A percentile compares a stretch with the other conserved stretches of the same genome.
Evolutionary conservation across 2,113 vertebrate species (phyloP).

Genomic region (Hippocampus guttulatus): DNA sequence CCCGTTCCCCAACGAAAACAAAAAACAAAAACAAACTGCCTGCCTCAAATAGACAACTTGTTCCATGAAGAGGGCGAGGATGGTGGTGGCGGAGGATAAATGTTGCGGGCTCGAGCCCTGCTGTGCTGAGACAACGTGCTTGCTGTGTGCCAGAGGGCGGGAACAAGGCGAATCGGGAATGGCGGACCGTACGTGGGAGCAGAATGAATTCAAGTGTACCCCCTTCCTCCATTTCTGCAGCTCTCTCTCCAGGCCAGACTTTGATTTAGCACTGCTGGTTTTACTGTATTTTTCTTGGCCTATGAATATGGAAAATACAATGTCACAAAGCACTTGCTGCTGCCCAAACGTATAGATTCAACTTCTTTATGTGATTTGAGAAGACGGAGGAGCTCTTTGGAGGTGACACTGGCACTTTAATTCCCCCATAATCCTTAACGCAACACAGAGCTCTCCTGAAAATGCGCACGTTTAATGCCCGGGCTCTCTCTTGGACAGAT

Average conservation of each 20-base stretch:
- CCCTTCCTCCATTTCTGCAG: conserved; percentile 32
- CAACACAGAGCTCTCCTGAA: conserved; percentile 57
- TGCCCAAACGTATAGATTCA: conserved; percentile 63
- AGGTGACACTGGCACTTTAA: conserved; percentile 71
- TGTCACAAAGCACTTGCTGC: conserved; percentile 68
- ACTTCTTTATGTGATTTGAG: conserved; percentile 62
- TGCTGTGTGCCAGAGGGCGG: conserved; percentile 70
- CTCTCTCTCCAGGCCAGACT: conserved; percentile 52
- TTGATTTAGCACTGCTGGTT: conserved; percentile 78
- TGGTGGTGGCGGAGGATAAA: conserved; percentile 60
- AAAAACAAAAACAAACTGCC: conserved; percentile 24
- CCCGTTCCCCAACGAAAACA: conserved; percentile 22
- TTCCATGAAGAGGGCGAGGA: conserved; percentile 34
- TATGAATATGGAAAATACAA: conserved; percentile 75
- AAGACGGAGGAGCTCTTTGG: conserved; percentile 69
- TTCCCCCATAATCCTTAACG: conserved; percentile 65
- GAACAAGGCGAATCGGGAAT: conserved; percentile 14
- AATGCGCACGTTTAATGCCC: conserved; percentile 47
- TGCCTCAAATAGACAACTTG: conserved; percentile 72
- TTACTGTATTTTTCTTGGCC: conserved; percentile 86
- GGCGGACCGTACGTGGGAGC: conserved; percentile 74
- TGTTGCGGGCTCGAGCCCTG: conserved; percentile 33
- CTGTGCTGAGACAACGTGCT: conserved; percentile 46
- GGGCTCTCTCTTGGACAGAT: conserved; percentile 45
- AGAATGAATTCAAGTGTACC: conserved; percentile 45